phyloP scores from a whole-genome alignment of 2,888 invertebrate genomes.

The Cyclophora punctaria region DNA sequence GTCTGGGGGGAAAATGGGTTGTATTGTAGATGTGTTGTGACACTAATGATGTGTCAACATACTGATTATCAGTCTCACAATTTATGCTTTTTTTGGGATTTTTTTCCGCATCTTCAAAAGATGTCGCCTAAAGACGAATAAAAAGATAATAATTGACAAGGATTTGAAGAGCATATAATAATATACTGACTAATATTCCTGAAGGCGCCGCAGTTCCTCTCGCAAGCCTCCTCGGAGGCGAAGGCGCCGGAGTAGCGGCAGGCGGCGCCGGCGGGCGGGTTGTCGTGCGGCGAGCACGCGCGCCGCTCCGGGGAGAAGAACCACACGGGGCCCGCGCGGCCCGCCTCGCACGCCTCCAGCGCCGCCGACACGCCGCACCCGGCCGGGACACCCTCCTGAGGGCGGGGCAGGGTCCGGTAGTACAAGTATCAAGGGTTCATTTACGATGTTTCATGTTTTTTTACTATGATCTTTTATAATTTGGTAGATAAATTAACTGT shows the following conservation, averaged over 20 bases:
- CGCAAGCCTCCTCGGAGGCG: slow-evolving; percentile 82
- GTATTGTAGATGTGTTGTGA: no score
- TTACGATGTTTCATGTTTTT: no score
- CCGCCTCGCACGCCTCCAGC: slow-evolving; percentile 32
- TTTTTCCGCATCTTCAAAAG: no score
- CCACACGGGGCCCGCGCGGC: slow-evolving; percentile 40
- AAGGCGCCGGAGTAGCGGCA: slow-evolving; percentile 76
- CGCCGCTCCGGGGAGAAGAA: slow-evolving; percentile 58
- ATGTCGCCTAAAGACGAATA: no score
- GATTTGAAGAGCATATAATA: neutral
- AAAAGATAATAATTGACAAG: no score
- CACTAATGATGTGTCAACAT: no score
- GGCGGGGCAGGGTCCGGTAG: no score
- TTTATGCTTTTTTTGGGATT: no score
- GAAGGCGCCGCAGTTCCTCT: slow-evolving; percentile 83
- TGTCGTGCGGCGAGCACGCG: slow-evolving; percentile 34
- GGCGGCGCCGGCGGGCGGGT: slow-evolving; percentile 63
- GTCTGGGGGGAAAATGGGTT: slow-evolving; percentile 60
- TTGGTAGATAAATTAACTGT: no score
- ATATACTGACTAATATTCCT: slow-evolving; percentile 78
- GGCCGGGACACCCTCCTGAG: slow-evolving; percentile 24
- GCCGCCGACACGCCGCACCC: slow-evolving; percentile 33
- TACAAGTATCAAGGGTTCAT: no score
- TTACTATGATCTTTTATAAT: no score
- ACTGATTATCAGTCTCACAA: no score